Conservation (phyloP, 1,140 invertebrate genomes). For the Uloborus diversus region DNA sequence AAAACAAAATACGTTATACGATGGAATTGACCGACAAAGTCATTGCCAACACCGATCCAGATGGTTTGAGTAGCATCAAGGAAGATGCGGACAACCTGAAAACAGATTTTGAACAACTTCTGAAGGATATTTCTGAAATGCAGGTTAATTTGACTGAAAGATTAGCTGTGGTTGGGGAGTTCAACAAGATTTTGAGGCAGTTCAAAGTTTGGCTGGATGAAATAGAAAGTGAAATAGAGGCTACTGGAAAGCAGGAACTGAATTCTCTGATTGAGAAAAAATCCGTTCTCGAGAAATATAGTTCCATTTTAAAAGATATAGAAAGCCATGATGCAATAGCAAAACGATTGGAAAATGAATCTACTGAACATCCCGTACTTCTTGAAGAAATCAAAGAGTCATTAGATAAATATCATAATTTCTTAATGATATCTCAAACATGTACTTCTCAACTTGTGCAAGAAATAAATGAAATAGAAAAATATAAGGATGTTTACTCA, state of each 20-base stretch:
- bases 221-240: slow-evolving; percentile 80
- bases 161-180: slow-evolving; percentile 81
- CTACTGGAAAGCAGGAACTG: slow-evolving; percentile 61
- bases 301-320: slow-evolving; percentile 60
- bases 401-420: slow-evolving; percentile 48
- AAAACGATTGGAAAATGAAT: slow-evolving; percentile 65
- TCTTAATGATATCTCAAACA: slow-evolving; percentile 62
- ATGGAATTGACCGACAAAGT: slow-evolving; percentile 92
- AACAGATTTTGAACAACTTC: slow-evolving; percentile 85
- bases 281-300: slow-evolving; percentile 53
- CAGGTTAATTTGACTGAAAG: slow-evolving; percentile 77
- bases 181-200: slow-evolving; percentile 71
- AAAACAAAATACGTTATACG: slow-evolving; percentile 85
- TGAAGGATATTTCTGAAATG: slow-evolving; percentile 80
- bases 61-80: slow-evolving; percentile 84
- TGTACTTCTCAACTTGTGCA: slow-evolving; percentile 71
- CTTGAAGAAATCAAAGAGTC: slow-evolving; percentile 81
- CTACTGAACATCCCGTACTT: slow-evolving; percentile 64
- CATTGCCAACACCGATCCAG: slow-evolving; percentile 88
- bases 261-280: slow-evolving; percentile 58
- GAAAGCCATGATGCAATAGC: slow-evolving; percentile 73
- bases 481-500: slow-evolving; percentile 82
- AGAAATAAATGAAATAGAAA: slow-evolving; percentile 87
- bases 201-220: slow-evolving; percentile 78
- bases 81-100: slow-evolving; percentile 89